Conservation (phyloP, 2,888 invertebrate species). For the Lapara coniferarum region DNA sequence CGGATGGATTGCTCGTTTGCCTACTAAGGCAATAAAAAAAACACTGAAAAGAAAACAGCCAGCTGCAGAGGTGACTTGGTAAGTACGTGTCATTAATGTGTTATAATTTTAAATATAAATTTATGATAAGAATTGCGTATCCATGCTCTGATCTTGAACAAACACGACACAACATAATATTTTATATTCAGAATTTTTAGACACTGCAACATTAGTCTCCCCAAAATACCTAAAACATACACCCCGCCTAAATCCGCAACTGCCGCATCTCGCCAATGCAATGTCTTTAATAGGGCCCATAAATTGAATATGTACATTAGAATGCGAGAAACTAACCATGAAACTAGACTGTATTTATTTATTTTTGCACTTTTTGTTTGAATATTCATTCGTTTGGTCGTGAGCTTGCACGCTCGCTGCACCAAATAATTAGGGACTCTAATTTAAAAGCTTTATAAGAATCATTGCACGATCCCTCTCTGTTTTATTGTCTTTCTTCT, state of each 20-base stretch:
- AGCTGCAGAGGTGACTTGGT: too few species aligned
- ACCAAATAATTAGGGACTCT: slow-evolving; percentile 26
- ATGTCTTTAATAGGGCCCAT: slow-evolving; percentile 72
- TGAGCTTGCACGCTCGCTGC: slow-evolving; percentile 13
- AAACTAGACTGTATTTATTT: slow-evolving; percentile 41
- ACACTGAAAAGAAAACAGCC: too few species aligned
- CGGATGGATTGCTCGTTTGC: too few species aligned
- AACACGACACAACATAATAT: too few species aligned
- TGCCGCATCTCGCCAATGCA: slow-evolving; percentile 51
- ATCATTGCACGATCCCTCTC: not conserved
- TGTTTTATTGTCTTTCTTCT: slow-evolving; percentile 16
- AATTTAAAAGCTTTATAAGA: slow-evolving; percentile 12
- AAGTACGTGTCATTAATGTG: too few species aligned
- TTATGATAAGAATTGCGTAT: too few species aligned
- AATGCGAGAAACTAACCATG: slow-evolving; percentile 48
- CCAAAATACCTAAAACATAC: not conserved
- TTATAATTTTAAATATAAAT: too few species aligned
- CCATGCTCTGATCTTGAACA: not conserved
- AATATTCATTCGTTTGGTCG: slow-evolving; percentile 32
- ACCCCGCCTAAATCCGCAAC: slow-evolving; percentile 10
- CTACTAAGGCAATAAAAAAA: too few species aligned
- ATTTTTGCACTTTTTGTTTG: slow-evolving; percentile 29
- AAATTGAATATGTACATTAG: slow-evolving; percentile 71
- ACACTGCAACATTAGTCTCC: too few species aligned
- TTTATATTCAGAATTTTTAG: too few species aligned